These are phyloP conservation scores for Mycalesis mineus DNA, from an alignment of 2,888 invertebrate species.

Conservation along the genomic window DNA sequence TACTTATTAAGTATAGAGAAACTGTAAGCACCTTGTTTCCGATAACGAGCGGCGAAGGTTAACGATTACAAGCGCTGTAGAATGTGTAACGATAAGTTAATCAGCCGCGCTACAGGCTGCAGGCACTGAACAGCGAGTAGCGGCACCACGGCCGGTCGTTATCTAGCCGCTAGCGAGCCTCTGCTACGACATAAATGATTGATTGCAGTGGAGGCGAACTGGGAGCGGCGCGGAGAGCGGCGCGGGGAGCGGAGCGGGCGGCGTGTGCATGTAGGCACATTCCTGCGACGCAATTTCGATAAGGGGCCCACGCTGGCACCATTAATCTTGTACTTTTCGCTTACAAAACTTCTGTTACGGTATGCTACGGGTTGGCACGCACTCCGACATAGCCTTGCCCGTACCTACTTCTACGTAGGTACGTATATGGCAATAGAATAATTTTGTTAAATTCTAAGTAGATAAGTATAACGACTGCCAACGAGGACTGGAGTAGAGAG, in stretches of 20 bases:
- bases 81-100: not conserved
- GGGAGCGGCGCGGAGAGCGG: not conserved
- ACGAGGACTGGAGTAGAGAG: no score
- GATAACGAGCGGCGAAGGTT: no score
- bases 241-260: not conserved
- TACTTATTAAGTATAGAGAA: no score
- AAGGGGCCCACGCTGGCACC: slow-evolving; percentile 19
- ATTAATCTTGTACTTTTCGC: slow-evolving; percentile 29
- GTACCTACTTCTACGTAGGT: no score
- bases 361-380: slow-evolving; percentile 20
- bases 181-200: slow-evolving; percentile 26
- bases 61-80: no score
- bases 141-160: slow-evolving; percentile 9
- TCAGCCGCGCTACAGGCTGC: not conserved
- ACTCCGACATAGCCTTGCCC: not conserved
- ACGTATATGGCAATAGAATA: no score
- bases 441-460: no score
- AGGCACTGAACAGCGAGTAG: not conserved
- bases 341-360: slow-evolving; percentile 25
- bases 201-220: slow-evolving; percentile 23
- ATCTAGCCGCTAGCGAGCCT: slow-evolving; percentile 21
- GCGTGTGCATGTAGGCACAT: slow-evolving; percentile 19
- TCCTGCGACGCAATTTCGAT: slow-evolving; percentile 25
- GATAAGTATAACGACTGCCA: no score
- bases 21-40: no score